Conservation (phyloP, 1,140 invertebrate genomes). For the Dreissena rostriformis region DNA sequence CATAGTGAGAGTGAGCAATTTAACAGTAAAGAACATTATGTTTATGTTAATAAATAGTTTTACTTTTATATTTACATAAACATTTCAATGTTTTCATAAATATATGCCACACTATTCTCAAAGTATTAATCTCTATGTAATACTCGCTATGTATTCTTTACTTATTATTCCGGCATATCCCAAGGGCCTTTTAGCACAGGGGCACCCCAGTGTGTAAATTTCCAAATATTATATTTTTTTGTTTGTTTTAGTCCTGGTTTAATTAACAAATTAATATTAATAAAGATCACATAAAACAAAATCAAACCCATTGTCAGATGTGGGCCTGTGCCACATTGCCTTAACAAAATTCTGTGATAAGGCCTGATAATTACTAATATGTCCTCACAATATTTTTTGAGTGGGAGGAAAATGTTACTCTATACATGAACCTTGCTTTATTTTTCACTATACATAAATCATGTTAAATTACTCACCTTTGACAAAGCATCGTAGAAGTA, state of each 20-base stretch:
- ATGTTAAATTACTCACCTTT: constrained; percentile 61
- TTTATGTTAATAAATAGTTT: neutral
- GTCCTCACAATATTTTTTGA: neutral
- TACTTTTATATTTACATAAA: neutral
- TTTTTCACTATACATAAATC: neutral
- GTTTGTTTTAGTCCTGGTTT: too few species aligned
- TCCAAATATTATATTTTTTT: too few species aligned
- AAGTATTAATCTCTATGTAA: too few species aligned
- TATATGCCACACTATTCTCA: too few species aligned
- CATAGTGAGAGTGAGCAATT: too few species aligned
- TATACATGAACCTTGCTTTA: neutral
- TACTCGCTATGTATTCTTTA: too few species aligned
- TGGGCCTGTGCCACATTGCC: neutral
- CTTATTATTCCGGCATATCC: too few species aligned
- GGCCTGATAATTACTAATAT: neutral
- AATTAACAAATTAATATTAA: neutral
- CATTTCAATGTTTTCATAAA: neutral
- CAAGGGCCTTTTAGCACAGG: too few species aligned
- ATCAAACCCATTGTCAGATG: neutral
- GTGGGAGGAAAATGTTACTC: neutral
- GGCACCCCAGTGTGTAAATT: too few species aligned
- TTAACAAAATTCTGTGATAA: neutral
- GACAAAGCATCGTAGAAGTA: constrained; percentile 70
- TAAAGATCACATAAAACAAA: neutral
- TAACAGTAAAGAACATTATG: neutral